These are phyloP conservation scores for Nyctereutes procyonoides DNA, from an alignment of 2,113 vertebrate species.

Conservation along the genomic window DNA sequence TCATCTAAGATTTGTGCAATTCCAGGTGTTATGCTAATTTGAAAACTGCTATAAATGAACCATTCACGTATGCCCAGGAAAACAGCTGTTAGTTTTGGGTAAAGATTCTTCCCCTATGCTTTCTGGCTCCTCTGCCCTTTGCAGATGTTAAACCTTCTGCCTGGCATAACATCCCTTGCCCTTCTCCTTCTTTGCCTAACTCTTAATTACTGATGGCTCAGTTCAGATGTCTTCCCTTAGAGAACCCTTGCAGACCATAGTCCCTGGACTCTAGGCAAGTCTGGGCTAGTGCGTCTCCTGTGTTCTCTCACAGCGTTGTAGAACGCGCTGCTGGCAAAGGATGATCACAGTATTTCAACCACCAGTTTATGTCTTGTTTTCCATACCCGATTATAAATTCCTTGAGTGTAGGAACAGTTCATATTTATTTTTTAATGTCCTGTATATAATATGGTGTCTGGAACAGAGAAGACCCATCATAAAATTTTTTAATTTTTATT, in stretches of 20 bases:
- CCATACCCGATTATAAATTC: neutral
- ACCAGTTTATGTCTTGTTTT: neutral
- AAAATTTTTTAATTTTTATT: neutral
- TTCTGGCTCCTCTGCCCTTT: neutral
- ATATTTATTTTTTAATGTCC: neutral
- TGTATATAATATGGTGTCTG: neutral
- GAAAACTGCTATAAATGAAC: neutral
- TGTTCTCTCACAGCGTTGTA: neutral
- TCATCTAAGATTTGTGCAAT: neutral
- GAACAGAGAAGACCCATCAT: neutral
- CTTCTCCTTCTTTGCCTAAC: neutral
- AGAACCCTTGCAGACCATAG: neutral
- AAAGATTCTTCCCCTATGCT: neutral
- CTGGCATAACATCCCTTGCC: neutral
- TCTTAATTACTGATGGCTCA: neutral
- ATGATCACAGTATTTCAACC: neutral
- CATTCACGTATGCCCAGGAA: rapidly evolving
- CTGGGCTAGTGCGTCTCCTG: neutral
- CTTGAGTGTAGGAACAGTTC: neutral
- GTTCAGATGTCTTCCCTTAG: neutral
- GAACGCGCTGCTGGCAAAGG: neutral
- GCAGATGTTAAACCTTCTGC: neutral
- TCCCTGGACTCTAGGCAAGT: neutral
- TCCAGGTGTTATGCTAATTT: neutral
- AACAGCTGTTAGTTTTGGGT: neutral